Base-by-base conservation (phyloP, 2,888 invertebrate species). In the Athetis lepigone region DNA sequence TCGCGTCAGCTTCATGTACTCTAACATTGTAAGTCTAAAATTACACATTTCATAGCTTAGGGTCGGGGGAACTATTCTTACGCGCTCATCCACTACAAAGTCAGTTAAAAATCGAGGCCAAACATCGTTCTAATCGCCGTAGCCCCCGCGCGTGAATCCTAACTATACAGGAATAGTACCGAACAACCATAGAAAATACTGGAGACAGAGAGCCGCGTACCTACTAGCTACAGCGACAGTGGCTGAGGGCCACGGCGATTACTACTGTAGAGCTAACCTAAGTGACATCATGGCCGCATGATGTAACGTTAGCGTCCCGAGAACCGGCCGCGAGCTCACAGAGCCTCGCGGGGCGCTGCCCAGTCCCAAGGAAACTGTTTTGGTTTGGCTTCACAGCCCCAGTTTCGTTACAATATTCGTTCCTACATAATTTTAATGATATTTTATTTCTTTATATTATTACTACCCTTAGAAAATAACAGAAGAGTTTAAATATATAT, bases 241-340 rank as follows among this genome's bases (percentile, higher is more conserved):
- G 29, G 54, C 25, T 81, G 85, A 77, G 87, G 87, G 85, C 69
- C 82, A 80, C 89, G 89, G 89, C 92, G 90, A 88, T 87, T 86
- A 83, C 81, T 78, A 82, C 82, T 70, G 83, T 76, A 82, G 36
- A 77, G 83, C 88, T 90, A 89, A 85, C 82, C 89, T 92, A 92
- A 88, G 89, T 86, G 85, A 89, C 93, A 93, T 86, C 94, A 94
- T 94, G 94, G 94, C 94, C 94, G 94, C 94, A 94, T 94, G 94
- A 92, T 94, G 94, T 75, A 90, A 91, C 93, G 81, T 85, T 83
- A 86, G 85, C 77, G 83, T 85, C 84, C 87, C 84, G 86, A 87
- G 88, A 81, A n/a, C n/a, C 85, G 77, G 82, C 83, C 81, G 67
- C 78, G 83, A 75, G 84, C 84, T 65, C 77, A 76, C 59, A 59